These are phyloP conservation scores for Suncus etruscus DNA, from an alignment of 2,113 vertebrate genomes.

Conservation along the genomic window DNA sequence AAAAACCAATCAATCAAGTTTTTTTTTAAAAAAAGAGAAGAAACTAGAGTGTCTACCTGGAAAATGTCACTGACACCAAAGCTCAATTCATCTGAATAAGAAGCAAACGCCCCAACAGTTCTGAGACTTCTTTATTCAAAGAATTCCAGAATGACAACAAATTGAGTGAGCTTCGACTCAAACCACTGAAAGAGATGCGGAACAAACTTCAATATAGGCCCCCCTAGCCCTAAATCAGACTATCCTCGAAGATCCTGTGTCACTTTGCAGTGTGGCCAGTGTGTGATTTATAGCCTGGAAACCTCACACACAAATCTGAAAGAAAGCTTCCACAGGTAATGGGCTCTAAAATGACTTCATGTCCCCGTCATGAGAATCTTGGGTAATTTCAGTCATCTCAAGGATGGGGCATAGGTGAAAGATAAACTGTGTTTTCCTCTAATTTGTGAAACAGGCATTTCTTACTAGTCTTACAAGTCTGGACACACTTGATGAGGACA, in stretches of 20 bases:
- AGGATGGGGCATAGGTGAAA: neutral
- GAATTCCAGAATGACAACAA: neutral
- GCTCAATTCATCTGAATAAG: neutral
- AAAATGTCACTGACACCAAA: neutral
- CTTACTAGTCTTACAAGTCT: too few species aligned
- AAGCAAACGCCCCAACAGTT: neutral
- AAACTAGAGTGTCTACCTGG: conserved; percentile 23
- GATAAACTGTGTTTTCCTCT: neutral
- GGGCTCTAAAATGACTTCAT: neutral
- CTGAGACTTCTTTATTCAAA: conserved; percentile 6
- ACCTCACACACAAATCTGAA: conserved; percentile 14
- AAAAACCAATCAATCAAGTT: too few species aligned
- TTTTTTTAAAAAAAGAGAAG: too few species aligned
- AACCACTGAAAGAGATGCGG: neutral
- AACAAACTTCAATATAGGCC: neutral
- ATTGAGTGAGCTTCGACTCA: conserved; percentile 21
- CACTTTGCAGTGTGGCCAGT: neutral
- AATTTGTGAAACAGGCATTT: too few species aligned
- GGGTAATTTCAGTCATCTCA: conserved; percentile 13
- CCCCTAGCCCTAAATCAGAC: neutral
- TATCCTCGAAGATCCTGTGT: neutral
- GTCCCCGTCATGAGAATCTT: neutral
- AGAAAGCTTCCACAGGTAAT: neutral
- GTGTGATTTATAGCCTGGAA: conserved; percentile 22
- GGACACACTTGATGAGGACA: too few species aligned